These are phyloP conservation scores for Montipora efflorescens DNA, from an alignment of 64 coral and sea anemone genomes.

Conservation along the genomic window DNA sequence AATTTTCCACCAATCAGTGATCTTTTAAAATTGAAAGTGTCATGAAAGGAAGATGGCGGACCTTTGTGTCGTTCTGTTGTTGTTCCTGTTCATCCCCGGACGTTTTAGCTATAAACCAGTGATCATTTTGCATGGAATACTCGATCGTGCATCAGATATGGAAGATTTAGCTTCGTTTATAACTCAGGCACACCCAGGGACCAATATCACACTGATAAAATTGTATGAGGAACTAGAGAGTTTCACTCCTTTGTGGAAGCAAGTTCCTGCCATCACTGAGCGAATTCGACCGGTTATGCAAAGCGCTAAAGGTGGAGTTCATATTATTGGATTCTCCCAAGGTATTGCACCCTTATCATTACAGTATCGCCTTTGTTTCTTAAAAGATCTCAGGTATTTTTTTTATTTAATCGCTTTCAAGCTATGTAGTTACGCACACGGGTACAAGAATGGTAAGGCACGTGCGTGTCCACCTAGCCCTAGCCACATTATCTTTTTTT, in stretches of 20 bases:
- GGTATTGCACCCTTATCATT: constrained; percentile 40
- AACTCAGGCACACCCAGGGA: constrained; percentile 87
- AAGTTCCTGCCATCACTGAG: constrained; percentile 67
- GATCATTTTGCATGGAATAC: constrained; percentile 95
- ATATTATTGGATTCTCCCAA: constrained; percentile 99
- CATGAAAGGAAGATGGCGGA: constrained; percentile 32
- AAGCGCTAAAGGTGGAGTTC: constrained; percentile 80
- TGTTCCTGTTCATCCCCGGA: constrained; percentile 17
- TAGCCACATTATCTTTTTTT: no score
- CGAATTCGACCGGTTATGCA: constrained; percentile 81
- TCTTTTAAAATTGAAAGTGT: neutral
- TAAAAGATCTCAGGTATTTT: no score
- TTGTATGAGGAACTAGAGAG: constrained; percentile 79
- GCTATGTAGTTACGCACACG: no score
- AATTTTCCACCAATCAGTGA: constrained; percentile 27
- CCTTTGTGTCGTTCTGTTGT: neutral
- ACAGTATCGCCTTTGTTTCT: neutral
- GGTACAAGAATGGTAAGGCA: no score
- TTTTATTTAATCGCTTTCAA: no score
- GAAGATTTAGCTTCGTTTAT: constrained; percentile 89
- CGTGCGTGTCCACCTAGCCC: no score
- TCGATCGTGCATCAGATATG: constrained; percentile 86
- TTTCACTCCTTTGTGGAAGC: constrained; percentile 84
- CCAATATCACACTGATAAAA: constrained; percentile 79
- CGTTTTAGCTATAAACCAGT: constrained; percentile 89